These are phyloP conservation scores for Lepilemur ruficaudatus DNA, from an alignment of 2,797 vertebrate genomes.

Conservation along the genomic window DNA sequence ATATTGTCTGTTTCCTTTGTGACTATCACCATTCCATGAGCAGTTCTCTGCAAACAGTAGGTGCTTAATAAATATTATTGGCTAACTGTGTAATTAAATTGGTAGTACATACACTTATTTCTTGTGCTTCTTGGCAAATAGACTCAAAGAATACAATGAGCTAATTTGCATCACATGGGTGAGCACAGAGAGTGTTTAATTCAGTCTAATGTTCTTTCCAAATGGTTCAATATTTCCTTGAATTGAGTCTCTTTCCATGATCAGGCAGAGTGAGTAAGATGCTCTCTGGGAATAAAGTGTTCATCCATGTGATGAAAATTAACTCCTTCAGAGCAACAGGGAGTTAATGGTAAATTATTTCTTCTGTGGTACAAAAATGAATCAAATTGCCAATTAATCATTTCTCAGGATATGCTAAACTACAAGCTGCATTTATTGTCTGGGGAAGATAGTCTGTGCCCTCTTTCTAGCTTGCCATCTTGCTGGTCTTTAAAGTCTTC, in stretches of 20 bases:
- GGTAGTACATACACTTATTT: constrained; percentile 1
- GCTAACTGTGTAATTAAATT: constrained; percentile 40
- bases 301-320: constrained; percentile 72
- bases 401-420: constrained; percentile 35
- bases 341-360: constrained; percentile 72
- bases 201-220: constrained; percentile 67
- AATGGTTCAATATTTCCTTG: constrained; percentile 69
- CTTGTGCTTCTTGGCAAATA: constrained; percentile 33
- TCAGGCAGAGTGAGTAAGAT: constrained; percentile 52
- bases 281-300: constrained; percentile 65
- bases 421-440: not conserved
- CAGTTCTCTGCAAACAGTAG: constrained; percentile 52
- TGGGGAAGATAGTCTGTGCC: not conserved
- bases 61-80: constrained; percentile 61
- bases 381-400: constrained; percentile 66
- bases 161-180: constrained; percentile 70
- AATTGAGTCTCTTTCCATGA: constrained; percentile 56
- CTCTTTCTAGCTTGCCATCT: not conserved
- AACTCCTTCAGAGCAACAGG: constrained; percentile 70
- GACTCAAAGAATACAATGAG: constrained; percentile 49
- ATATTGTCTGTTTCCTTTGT: not conserved
- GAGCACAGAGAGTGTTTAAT: constrained; percentile 70
- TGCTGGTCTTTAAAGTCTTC: not conserved
- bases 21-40: not conserved
- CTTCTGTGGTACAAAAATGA: constrained; percentile 61